These are phyloP conservation scores for Drosophila flavopinicola DNA, from an alignment of 2,888 invertebrate species.

Conservation along the genomic window DNA sequence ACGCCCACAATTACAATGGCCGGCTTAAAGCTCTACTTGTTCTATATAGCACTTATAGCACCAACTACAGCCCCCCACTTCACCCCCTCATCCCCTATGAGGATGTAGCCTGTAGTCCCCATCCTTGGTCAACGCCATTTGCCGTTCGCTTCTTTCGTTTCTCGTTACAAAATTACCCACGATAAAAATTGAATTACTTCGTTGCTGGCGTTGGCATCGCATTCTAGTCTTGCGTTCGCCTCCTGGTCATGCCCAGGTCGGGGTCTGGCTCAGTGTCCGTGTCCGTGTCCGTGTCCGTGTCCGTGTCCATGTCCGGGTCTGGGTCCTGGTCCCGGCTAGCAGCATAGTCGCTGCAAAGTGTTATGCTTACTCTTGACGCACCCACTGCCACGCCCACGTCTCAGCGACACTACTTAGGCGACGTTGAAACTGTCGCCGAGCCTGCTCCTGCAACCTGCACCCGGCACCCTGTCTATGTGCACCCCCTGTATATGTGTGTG, in stretches of 20 bases:
- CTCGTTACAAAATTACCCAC: conserved; percentile 83
- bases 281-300: conserved; percentile 6
- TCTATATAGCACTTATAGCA: conserved; percentile 43
- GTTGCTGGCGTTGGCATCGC: conserved; percentile 33
- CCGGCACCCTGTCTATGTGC: conserved; percentile 8
- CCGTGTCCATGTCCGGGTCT: conserved; percentile 8
- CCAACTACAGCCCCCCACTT: conserved; percentile 7
- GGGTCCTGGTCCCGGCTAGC: conserved; percentile 9
- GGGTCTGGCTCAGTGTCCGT: conserved; percentile 15
- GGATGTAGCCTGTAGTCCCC: neutral
- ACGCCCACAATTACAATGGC: conserved; percentile 56
- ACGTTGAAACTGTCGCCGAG: conserved; percentile 72
- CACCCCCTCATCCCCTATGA: neutral
- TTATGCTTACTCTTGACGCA: conserved; percentile 72
- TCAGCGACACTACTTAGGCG: conserved; percentile 64
- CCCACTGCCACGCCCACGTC: conserved; percentile 57
- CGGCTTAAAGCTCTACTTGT: conserved; percentile 55
- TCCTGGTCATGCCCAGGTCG: conserved; percentile 43
- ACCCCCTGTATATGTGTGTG: conserved; percentile 23
- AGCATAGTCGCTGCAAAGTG: conserved; percentile 68
- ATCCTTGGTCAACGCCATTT: conserved; percentile 48
- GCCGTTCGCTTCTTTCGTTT: conserved; percentile 73
- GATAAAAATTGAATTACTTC: conserved; percentile 84
- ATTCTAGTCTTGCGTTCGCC: conserved; percentile 42
- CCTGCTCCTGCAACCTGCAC: conserved; percentile 37